Evolutionary conservation across 2,888 invertebrate species (phyloP).

Genomic region (Pyrocoelia pectoralis): DNA sequence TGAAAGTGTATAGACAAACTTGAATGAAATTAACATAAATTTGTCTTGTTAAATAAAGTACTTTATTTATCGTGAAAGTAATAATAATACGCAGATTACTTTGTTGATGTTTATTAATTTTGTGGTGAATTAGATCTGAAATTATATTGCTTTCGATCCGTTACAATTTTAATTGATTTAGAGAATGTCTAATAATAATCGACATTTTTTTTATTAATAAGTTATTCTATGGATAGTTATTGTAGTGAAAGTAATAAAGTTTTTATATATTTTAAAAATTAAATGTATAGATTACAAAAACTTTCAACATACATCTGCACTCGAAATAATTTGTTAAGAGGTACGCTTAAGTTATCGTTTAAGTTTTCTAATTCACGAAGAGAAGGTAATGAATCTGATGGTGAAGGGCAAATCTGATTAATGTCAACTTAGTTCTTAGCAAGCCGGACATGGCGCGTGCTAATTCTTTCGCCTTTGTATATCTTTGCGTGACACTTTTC

Average conservation of each 20-base stretch:
- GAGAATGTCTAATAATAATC: background rate
- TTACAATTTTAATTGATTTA: slow-evolving; percentile 4
- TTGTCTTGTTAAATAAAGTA: background rate
- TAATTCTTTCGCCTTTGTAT: slow-evolving; percentile 35
- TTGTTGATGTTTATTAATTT: slow-evolving; percentile 7
- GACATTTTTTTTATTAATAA: background rate
- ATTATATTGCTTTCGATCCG: background rate
- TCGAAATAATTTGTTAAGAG: background rate
- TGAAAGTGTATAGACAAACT: background rate
- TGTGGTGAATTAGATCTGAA: slow-evolving; percentile 6
- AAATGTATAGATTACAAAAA: background rate
- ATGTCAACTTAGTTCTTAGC: slow-evolving; percentile 40
- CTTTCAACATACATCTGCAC: slow-evolving; percentile 4
- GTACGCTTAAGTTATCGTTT: background rate
- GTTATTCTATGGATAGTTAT: background rate
- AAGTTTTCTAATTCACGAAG: background rate
- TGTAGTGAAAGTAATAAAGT: slow-evolving; percentile 8
- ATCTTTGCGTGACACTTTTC: slow-evolving; percentile 38
- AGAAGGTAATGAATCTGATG: slow-evolving; percentile 14
- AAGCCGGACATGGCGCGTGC: slow-evolving; percentile 36
- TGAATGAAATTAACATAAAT: slow-evolving; percentile 7
- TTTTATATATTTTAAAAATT: background rate
- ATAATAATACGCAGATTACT: background rate
- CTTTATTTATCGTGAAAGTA: slow-evolving; percentile 3
- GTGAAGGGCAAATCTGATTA: slow-evolving; percentile 45